Evolutionary conservation across 2,113 vertebrate genomes (phyloP).

Genomic region (Bolborhynchus lineola): DNA sequence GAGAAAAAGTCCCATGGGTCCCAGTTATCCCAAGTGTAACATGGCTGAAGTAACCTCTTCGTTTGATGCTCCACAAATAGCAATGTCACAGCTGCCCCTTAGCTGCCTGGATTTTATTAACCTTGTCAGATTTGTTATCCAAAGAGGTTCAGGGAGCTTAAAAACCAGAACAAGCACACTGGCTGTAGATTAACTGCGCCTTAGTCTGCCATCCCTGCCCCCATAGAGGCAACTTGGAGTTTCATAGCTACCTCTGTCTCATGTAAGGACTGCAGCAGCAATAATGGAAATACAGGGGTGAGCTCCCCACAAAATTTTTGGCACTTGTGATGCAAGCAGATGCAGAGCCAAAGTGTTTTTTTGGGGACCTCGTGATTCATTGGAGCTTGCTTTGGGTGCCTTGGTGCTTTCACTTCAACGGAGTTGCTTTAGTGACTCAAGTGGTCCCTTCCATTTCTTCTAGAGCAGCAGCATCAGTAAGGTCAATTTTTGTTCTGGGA

Average conservation of each 20-base stretch:
- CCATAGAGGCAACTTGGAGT: not conserved
- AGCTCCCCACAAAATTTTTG: fast-evolving
- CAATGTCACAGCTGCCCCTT: not conserved
- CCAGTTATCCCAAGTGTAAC: not conserved
- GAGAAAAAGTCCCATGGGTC: not conserved
- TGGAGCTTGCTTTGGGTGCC: not conserved
- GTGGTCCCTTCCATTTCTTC: not conserved
- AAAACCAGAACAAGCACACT: not conserved
- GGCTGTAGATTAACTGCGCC: not conserved
- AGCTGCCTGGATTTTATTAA: not conserved
- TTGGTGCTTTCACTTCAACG: not conserved
- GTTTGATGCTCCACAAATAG: not conserved
- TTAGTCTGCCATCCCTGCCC: not conserved
- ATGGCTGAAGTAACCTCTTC: not conserved
- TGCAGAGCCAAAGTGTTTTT: not conserved
- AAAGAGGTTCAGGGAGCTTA: not conserved
- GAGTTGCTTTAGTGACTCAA: not conserved
- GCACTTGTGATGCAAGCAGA: not conserved
- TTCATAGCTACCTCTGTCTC: not conserved
- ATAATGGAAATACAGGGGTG: not conserved
- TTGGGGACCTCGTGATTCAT: fast-evolving
- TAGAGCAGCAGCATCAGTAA: not conserved
- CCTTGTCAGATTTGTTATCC: not conserved
- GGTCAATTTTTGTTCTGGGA: not conserved
- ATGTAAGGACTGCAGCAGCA: not conserved